These are phyloP conservation scores for Chymomyza fuscimana DNA, from an alignment of 2,888 invertebrate genomes.

Conservation along the genomic window DNA sequence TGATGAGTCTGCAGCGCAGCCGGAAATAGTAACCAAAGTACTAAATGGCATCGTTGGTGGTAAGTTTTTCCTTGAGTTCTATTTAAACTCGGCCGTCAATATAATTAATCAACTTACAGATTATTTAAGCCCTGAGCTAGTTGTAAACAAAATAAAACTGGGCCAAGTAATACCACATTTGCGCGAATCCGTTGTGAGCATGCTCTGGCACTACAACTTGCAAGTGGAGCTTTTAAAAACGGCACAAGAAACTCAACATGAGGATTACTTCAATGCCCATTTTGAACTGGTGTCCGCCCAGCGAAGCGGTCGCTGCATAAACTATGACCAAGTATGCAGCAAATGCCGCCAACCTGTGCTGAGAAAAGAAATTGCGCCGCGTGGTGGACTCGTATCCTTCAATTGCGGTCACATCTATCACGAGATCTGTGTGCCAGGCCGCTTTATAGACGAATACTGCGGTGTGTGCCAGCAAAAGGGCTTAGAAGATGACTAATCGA, in stretches of 20 bases:
- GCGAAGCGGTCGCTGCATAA: conserved; percentile 87
- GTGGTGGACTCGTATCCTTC: conserved; percentile 88
- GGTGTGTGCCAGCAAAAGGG: conserved; percentile 45
- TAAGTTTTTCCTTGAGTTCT: conserved; percentile 33
- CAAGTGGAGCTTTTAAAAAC: conserved; percentile 82
- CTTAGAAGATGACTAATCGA: background rate
- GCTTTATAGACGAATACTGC: conserved; percentile 82
- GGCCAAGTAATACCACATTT: conserved; percentile 93
- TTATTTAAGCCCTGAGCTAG: conserved; percentile 93
- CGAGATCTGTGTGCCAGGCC: conserved; percentile 81
- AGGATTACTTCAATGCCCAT: conserved; percentile 93
- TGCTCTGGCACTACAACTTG: conserved; percentile 96
- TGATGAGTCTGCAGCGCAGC: conserved; percentile 91
- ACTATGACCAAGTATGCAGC: conserved; percentile 88
- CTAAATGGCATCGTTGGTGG: conserved; percentile 83
- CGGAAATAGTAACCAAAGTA: conserved; percentile 84
- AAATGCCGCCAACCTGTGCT: conserved; percentile 89
- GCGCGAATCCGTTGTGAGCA: conserved; percentile 94
- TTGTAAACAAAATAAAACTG: conserved; percentile 91
- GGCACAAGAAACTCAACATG: conserved; percentile 91
- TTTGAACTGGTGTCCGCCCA: conserved; percentile 89
- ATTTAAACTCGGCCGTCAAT: background rate
- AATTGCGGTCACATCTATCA: conserved; percentile 95
- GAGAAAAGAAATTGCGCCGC: conserved; percentile 85
- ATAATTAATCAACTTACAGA: conserved; percentile 72